phyloP scores from a whole-genome alignment of 1,140 invertebrate genomes.

The Stegodyphus mimosarum region DNA sequence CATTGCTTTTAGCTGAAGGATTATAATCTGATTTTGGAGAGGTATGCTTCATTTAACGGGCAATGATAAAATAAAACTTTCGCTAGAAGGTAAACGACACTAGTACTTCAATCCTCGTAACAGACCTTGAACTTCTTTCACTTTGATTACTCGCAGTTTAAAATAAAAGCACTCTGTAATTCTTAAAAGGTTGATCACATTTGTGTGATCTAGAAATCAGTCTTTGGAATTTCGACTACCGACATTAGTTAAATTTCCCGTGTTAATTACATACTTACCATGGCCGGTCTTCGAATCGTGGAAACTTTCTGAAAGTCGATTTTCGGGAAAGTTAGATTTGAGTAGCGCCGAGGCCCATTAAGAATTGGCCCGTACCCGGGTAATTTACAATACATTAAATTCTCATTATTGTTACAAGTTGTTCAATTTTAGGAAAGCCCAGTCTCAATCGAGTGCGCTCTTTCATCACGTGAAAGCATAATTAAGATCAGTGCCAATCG shows the following conservation, averaged over 20 bases:
- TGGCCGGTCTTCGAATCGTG: neutral
- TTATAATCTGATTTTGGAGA: too few relatives aligned
- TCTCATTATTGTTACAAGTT: conserved; percentile 49
- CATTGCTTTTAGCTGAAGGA: too few relatives aligned
- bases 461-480: conserved; percentile 47
- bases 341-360: neutral
- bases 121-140: too few relatives aligned
- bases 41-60: too few relatives aligned
- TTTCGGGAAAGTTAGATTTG: neutral
- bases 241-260: neutral
- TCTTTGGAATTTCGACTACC: neutral
- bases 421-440: conserved; percentile 33
- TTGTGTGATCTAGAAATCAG: neutral
- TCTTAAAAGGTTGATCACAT: neutral
- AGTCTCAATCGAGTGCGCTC: conserved; percentile 27
- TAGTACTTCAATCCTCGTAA: too few relatives aligned
- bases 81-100: too few relatives aligned
- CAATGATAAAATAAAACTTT: too few relatives aligned
- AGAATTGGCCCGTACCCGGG: conserved; percentile 9
- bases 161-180: neutral
- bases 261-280: conserved; percentile 7
- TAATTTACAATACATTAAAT: conserved; percentile 51
- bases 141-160: neutral
- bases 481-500: conserved; percentile 38
- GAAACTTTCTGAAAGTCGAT: conserved; percentile 5